A percentile compares a stretch with the other conserved stretches of the same genome.
phyloP scores from a whole-genome alignment of 1,140 invertebrate genomes.

The Eriocheir sinensis region DNA sequence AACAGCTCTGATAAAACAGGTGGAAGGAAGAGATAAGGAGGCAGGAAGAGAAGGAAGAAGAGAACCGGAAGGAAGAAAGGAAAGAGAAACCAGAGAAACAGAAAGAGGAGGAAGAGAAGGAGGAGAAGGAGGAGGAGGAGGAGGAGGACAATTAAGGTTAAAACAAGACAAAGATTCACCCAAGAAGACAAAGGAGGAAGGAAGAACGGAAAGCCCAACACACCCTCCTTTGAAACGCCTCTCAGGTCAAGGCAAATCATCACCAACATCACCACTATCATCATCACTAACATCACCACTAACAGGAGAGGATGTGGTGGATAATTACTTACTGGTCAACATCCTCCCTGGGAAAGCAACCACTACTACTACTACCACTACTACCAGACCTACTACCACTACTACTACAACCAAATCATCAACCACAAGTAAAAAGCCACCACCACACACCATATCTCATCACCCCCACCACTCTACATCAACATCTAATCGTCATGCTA shows the following conservation, averaged over 20 bases:
- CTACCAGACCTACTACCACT: neutral
- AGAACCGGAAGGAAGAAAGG: neutral
- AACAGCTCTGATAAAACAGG: neutral
- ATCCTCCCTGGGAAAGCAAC: constrained; percentile 21
- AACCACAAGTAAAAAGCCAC: neutral
- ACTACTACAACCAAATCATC: neutral
- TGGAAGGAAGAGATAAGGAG: neutral
- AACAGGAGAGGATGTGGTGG: constrained; percentile 25
- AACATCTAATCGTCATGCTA: neutral
- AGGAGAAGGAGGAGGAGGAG: neutral
- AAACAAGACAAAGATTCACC: constrained; percentile 32
- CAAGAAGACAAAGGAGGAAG: neutral
- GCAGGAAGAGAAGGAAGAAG: neutral
- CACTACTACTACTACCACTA: neutral
- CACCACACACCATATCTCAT: neutral
- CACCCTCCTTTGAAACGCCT: constrained; percentile 59
- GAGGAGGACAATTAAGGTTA: too few relatives aligned
- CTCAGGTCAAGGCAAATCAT: constrained; percentile 23
- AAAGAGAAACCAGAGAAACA: neutral
- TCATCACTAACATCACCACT: too few relatives aligned
- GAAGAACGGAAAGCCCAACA: neutral
- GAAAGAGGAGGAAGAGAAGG: neutral
- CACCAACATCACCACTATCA: too few relatives aligned
- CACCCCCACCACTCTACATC: neutral
- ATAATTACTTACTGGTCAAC: constrained; percentile 54